Evolutionary conservation across 2,113 vertebrate genomes (phyloP).

Genomic region (Chloropsis hardwickii): DNA sequence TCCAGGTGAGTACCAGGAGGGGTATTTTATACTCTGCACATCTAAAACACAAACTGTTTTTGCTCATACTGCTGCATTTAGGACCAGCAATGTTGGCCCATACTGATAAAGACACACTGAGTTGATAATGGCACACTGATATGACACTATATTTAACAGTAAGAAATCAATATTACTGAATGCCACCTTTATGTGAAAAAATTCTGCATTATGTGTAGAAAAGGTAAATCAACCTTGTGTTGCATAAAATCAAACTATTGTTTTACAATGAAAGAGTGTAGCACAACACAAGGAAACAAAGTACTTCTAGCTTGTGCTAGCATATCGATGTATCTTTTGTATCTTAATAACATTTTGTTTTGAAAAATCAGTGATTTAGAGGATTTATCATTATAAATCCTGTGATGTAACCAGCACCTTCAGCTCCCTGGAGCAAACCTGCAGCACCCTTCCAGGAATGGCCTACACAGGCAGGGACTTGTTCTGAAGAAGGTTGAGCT

Average conservation of each 20-base stretch:
- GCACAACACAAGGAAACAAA: background rate
- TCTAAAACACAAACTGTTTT: background rate
- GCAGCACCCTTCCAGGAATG: background rate
- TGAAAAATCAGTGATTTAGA: background rate
- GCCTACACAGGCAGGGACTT: background rate
- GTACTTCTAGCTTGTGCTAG: background rate
- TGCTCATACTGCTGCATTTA: background rate
- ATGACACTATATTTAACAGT: background rate
- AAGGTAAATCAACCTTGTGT: background rate
- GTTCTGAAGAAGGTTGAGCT: background rate
- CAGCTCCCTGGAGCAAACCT: background rate
- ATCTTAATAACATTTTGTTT: background rate
- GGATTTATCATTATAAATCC: background rate
- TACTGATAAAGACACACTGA: background rate
- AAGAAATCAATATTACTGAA: background rate
- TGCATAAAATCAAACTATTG: background rate
- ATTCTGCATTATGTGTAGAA: background rate
- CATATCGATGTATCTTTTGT: background rate
- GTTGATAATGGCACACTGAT: background rate
- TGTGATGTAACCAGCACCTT: background rate
- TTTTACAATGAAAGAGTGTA: background rate
- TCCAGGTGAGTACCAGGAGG: background rate
- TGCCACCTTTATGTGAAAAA: background rate
- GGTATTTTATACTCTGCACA: background rate
- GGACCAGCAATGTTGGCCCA: background rate